Conservation (phyloP, 1,140 invertebrate species). For the Bilobella aurantiaca region DNA sequence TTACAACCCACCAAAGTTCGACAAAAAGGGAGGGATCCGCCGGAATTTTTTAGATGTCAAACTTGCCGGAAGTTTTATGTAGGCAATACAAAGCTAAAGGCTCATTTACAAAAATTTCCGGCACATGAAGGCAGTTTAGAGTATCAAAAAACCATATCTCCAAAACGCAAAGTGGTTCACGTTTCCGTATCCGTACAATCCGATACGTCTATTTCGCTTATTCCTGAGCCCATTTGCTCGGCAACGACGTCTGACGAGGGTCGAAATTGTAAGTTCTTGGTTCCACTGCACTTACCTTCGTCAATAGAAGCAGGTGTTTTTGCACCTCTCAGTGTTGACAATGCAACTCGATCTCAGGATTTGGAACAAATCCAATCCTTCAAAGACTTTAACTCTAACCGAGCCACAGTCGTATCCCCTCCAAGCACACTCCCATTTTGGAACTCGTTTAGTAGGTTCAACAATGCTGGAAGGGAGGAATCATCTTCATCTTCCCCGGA, state of each 20-base stretch:
- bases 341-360: no score
- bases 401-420: background rate
- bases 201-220: no score
- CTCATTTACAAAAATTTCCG: conserved; percentile 29
- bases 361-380: no score
- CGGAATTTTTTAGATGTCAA: conserved; percentile 26
- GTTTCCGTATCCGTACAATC: no score
- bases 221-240: no score
- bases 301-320: no score
- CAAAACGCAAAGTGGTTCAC: background rate
- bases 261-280: no score
- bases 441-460: background rate
- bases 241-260: no score
- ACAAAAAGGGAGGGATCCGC: conserved; percentile 23
- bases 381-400: no score
- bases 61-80: conserved; percentile 27
- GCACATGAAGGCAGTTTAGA: conserved; percentile 16
- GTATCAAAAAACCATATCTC: background rate
- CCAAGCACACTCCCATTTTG: background rate
- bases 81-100: conserved; percentile 23
- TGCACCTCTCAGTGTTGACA: no score
- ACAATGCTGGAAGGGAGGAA: background rate
- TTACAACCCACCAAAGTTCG: background rate
- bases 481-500: background rate
- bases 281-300: no score